Evolutionary conservation across 2,113 vertebrate species (phyloP).

Genomic region (Sander lucioperca): DNA sequence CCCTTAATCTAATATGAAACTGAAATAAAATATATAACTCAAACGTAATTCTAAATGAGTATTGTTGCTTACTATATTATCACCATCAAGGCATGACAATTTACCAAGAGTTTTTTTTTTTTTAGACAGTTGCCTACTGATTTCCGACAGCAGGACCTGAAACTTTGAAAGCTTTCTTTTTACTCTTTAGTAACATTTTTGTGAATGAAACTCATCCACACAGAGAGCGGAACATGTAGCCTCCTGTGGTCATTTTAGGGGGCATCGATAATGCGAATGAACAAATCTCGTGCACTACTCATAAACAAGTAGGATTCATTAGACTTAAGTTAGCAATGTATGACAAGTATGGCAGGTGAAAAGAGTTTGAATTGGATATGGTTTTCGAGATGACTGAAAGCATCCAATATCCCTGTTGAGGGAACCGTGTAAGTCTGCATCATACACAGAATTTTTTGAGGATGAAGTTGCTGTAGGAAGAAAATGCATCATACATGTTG

Average conservation of each 20-base stretch:
- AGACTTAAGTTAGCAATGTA: neutral
- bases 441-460: no score
- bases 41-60: neutral
- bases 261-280: neutral
- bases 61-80: neutral
- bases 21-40: neutral
- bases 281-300: neutral
- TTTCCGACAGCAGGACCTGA: neutral
- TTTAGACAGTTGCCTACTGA: no score
- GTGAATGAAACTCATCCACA: neutral
- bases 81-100: no score
- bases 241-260: neutral
- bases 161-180: neutral
- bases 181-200: neutral
- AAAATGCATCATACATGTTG: no score
- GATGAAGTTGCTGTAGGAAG: no score
- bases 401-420: no score
- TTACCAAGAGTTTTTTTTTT: no score
- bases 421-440: no score
- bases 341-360: no score
- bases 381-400: neutral
- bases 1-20: neutral
- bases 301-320: neutral
- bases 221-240: no score
- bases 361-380: neutral